Base-by-base conservation (phyloP, 2,113 vertebrate genomes). In the Clarias gariepinus region DNA sequence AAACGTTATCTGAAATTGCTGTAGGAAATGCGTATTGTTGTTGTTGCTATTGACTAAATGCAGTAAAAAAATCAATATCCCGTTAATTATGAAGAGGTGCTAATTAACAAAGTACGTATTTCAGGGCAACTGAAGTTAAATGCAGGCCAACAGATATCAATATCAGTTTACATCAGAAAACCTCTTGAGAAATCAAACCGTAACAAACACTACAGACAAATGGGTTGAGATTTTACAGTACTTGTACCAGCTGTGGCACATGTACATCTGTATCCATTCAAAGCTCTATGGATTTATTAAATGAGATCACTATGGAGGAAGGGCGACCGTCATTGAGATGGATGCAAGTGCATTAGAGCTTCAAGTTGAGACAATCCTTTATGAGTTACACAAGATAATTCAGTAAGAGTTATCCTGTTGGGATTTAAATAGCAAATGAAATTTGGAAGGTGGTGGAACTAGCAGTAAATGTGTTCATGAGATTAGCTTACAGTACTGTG, bases 181-280 rank as follows among this genome's bases (percentile, higher is more conserved):
- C 30, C 30, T 71, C 68, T 71, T 33, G 33, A 19, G 36, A 74
- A 74, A 23, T 74, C 9, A 71, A 71, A 71, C 68, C 7, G 5
- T 11, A 23, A 73, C 18, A 41, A 41, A 47, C 69, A 23, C 33
- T 47, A 52, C 6, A 52, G 41, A 52, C 7, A 1, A 21, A 41
- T 71, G 7, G 19, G 36, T 21, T 41, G 18, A 71, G 69, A 41
- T 3, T 0, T 12, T 74, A 11, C 36, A 61, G 47, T 8, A 47
- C 47, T 78, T 68, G 9, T n/a, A 52, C 61, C 77, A 41, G 85
- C 53, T 57, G 63, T 71, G 64, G 52, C 61, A 58, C 63, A 15
- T 19, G 77, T 25, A 71, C 85, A 69, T 86, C 77, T 81, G 52
- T 71, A 63, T 71, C 60, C 63, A 68, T 80, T 57, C 58, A 52